Base-by-base conservation (phyloP, 1,140 invertebrate species). In the Trachelipus rathkii region DNA sequence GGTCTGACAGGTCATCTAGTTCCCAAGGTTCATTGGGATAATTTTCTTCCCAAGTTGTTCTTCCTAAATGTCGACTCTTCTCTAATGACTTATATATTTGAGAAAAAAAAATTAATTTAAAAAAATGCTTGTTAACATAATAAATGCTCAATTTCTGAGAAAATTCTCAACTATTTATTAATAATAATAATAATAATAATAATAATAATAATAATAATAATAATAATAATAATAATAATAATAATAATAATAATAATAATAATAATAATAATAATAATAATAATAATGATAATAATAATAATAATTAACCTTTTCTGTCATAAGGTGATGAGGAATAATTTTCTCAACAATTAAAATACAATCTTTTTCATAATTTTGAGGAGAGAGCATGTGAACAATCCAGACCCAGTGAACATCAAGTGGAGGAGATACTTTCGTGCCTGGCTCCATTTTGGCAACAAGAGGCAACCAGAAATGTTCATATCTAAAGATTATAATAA, bases 21-120 rank as follows among this genome's bases (percentile, higher is more conserved):
- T 82, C 78, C 44, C 77, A 82, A 2, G 81, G 78, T 10, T 80
- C 81, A 45, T 80, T 73, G 8, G 81, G 81, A 24, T 77, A 82
- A 74, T 72, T 71, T 33, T 74, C 72, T 53, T 77, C 73, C 81
- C 81, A 82, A 13, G 78, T 60, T 23, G 75, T 78, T 67, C 72
- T 60, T 60, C 50, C 50, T 15, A 60, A 60, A 13, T 60, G 2
- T 15, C 50, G 50, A 60, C 50, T 60, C 8, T 19, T 60, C 11
- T 13, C 19, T 60, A 60, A 60, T 60, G 50, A n/a, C 50, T 8
- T 60, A 19, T 33, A 6, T 33, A 6, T 33, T 33, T 33, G 33
- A 33, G 33, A 33, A 3, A 33, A 33, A 33, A 33, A 33, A 33
- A n/a, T n/a, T 33, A 33, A 33, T 3, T 33, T 3, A 33, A 3